Evolutionary conservation across 2,113 vertebrate genomes (phyloP).

Genomic region (Lamprologus speciosus): DNA sequence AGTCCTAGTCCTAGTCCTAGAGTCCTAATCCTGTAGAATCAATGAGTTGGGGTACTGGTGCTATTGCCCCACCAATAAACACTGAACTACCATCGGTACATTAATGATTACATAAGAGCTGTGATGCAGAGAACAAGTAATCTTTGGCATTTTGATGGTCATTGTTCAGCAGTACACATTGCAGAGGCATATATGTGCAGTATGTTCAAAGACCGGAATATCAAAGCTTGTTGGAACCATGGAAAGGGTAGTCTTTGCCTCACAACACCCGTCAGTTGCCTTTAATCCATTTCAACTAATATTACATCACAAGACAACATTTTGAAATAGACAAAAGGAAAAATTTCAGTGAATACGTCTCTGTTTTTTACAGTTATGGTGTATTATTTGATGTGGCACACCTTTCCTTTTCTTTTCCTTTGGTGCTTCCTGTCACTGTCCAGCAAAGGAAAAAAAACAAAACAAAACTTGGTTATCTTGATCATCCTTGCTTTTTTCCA

Average conservation of each 20-base stretch:
- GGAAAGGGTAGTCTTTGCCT: not conserved
- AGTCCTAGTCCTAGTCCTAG: not conserved
- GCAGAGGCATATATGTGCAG: not conserved
- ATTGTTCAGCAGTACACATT: not conserved
- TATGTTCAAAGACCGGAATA: not conserved
- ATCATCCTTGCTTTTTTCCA: slow-evolving; percentile 13
- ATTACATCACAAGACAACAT: slow-evolving; percentile 2
- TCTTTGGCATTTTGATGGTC: not conserved
- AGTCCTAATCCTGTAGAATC: not conserved
- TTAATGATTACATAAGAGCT: not conserved
- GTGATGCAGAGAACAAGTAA: not conserved
- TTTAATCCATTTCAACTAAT: slow-evolving; percentile 34
- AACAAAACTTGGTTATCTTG: slow-evolving; percentile 9
- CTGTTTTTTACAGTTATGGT: not conserved
- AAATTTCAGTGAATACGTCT: not conserved
- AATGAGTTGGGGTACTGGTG: not conserved
- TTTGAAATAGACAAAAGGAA: slow-evolving; percentile 10
- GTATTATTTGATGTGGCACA: not conserved
- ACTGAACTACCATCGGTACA: not conserved
- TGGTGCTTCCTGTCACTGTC: slow-evolving; percentile 8
- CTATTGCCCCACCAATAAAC: not conserved
- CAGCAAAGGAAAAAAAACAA: not conserved
- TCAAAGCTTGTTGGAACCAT: slow-evolving; percentile 5
- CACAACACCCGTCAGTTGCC: not conserved
- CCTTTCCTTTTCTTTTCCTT: not conserved